These are phyloP conservation scores for Caenorhabditis parvicauda DNA, from an alignment of 2,888 invertebrate genomes.

Conservation along the genomic window DNA sequence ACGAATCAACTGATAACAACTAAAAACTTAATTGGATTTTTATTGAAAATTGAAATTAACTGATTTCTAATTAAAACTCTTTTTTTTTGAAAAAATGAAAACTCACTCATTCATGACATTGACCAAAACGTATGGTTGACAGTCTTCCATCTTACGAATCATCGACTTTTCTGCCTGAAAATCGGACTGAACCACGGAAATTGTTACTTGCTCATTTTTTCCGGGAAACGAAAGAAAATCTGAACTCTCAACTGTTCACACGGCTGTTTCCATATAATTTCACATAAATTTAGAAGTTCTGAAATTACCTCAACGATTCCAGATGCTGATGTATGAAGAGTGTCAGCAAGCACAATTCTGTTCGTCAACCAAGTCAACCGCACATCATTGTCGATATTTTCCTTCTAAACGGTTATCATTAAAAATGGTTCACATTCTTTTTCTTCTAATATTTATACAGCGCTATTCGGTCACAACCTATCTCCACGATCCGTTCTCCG, in stretches of 20 bases:
- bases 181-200: conserved; percentile 1
- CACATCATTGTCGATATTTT: conserved; percentile 24
- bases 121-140: conserved; percentile 29
- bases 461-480: too few species aligned
- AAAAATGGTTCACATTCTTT: neutral
- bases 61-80: too few species aligned
- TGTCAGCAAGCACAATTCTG: conserved; percentile 23
- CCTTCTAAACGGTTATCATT: conserved; percentile 9
- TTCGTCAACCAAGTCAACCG: conserved; percentile 29
- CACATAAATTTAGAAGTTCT: neutral
- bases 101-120: conserved; percentile 23
- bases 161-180: conserved; percentile 23
- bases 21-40: too few species aligned
- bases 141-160: conserved; percentile 25
- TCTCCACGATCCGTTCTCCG: too few species aligned
- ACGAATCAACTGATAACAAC: too few species aligned
- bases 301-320: conserved; percentile 19
- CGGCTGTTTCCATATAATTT: too few species aligned
- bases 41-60: neutral
- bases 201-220: too few species aligned
- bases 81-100: neutral
- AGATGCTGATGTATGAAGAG: conserved; percentile 18
- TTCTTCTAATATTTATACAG: too few species aligned
- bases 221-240: too few species aligned
- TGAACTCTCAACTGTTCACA: too few species aligned